phyloP scores from a whole-genome alignment of 1,140 invertebrate genomes.

The Schlechtendalia chinensis region DNA sequence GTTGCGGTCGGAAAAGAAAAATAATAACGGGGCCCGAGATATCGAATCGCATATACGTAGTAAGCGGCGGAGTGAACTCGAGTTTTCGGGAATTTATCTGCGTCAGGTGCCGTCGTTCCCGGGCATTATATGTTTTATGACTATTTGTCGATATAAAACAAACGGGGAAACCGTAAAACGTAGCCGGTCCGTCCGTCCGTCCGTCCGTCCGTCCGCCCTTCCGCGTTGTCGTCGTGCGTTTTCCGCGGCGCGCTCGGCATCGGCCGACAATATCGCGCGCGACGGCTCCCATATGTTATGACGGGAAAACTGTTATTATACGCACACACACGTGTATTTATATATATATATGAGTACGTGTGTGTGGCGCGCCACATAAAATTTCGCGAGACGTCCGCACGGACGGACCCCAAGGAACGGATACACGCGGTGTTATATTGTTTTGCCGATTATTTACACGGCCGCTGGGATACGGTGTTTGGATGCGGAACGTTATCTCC shows the following conservation, averaged over 20 bases:
- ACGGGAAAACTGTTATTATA: background rate
- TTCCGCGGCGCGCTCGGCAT: background rate
- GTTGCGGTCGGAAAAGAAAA: background rate
- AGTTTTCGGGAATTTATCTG: conserved; percentile 43
- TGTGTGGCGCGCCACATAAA: too few species aligned
- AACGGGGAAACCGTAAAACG: conserved; percentile 25
- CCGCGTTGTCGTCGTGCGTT: background rate
- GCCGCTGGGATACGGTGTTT: too few species aligned
- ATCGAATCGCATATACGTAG: background rate
- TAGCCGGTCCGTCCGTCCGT: background rate
- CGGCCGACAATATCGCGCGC: conserved; percentile 13
- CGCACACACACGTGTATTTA: too few species aligned
- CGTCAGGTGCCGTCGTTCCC: conserved; percentile 46
- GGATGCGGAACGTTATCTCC: too few species aligned
- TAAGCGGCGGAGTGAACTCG: background rate
- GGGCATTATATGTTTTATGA: conserved; percentile 34
- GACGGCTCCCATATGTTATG: conserved; percentile 5
- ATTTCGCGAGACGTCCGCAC: too few species aligned
- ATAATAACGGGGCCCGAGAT: background rate
- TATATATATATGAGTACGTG: too few species aligned
- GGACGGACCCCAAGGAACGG: too few species aligned
- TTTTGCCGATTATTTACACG: too few species aligned
- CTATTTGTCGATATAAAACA: conserved; percentile 24
- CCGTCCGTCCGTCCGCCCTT: too few species aligned
- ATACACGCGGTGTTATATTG: too few species aligned